A percentile compares a stretch with the other conserved stretches of the same genome.
Evolutionary conservation across 2,888 invertebrate species (phyloP).

Genomic region (Phlogophora meticulosa): DNA sequence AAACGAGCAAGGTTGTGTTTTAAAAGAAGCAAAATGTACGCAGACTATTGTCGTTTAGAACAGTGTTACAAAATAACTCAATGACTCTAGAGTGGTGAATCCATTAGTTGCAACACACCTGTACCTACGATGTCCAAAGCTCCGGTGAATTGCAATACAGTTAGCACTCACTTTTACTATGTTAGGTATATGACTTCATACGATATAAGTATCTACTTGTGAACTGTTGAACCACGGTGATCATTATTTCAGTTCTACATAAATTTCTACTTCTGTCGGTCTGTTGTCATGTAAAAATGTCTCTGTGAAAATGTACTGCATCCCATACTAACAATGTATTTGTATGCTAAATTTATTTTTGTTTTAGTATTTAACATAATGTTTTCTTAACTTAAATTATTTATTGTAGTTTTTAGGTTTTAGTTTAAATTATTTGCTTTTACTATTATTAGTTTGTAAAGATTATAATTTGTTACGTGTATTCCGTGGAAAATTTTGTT

Average conservation of each 20-base stretch:
- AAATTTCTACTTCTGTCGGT: neutral
- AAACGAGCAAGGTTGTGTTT: slow-evolving; percentile 33
- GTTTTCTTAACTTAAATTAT: too few relatives aligned
- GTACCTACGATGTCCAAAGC: slow-evolving; percentile 17
- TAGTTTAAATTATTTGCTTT: too few relatives aligned
- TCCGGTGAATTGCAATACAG: neutral
- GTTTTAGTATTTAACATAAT: too few relatives aligned
- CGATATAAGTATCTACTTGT: neutral
- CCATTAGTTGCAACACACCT: slow-evolving; percentile 47
- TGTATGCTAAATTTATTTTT: too few relatives aligned
- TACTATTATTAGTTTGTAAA: too few relatives aligned
- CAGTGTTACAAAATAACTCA: slow-evolving; percentile 54
- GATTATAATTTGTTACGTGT: too few relatives aligned
- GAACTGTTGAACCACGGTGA: slow-evolving; percentile 2
- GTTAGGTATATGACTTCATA: neutral
- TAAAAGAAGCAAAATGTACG: slow-evolving; percentile 32
- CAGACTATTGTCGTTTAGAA: slow-evolving; percentile 46
- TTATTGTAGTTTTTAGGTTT: too few relatives aligned
- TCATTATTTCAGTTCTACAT: neutral
- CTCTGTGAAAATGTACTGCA: too few relatives aligned
- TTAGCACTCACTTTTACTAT: slow-evolving; percentile 26
- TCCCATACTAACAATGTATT: too few relatives aligned
- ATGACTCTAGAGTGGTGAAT: slow-evolving; percentile 27
- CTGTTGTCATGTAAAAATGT: too few relatives aligned
- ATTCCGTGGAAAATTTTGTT: too few relatives aligned